Evolutionary conservation across 2,113 vertebrate species (phyloP).

Genomic region (Sylvilagus bachmani): DNA sequence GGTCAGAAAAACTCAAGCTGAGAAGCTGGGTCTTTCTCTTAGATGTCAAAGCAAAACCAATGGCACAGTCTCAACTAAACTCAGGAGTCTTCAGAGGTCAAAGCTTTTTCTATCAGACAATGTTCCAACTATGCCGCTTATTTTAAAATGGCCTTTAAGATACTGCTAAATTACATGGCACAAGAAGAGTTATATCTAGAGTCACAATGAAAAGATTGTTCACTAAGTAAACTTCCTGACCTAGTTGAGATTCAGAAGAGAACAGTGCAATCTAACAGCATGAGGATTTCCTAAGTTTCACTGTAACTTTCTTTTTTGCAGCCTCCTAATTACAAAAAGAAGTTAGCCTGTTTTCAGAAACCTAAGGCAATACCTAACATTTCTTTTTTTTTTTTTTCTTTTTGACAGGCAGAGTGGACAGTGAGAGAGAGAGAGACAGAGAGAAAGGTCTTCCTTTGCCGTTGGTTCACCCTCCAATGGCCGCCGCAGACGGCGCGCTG

Average conservation of each 20-base stretch:
- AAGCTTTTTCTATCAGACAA: constrained; percentile 1
- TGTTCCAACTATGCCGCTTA: not conserved
- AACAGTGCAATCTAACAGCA: not conserved
- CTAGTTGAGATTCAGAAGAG: constrained; percentile 35
- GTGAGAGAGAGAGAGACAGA: too few relatives aligned
- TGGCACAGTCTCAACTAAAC: not conserved
- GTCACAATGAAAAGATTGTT: not conserved
- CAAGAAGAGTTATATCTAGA: not conserved
- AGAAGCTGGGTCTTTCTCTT: not conserved
- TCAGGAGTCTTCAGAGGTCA: not conserved
- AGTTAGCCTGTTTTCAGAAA: not conserved
- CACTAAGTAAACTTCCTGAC: constrained; percentile 4
- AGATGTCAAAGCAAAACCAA: constrained; percentile 37
- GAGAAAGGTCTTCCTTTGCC: too few relatives aligned
- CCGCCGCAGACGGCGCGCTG: too few relatives aligned
- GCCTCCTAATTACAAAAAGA: not conserved
- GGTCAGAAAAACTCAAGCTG: not conserved
- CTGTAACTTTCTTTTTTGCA: not conserved
- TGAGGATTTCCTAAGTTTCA: not conserved
- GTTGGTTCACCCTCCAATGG: too few relatives aligned
- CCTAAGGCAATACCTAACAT: not conserved
- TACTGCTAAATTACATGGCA: not conserved
- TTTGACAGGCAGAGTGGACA: too few relatives aligned
- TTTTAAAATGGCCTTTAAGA: constrained; percentile 35
- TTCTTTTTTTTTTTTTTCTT: too few relatives aligned